Evolutionary conservation across 2,113 vertebrate genomes (phyloP), one percentile per base, ranked within the genome.

Genomic region (Carettochelys insculpta): DNA sequence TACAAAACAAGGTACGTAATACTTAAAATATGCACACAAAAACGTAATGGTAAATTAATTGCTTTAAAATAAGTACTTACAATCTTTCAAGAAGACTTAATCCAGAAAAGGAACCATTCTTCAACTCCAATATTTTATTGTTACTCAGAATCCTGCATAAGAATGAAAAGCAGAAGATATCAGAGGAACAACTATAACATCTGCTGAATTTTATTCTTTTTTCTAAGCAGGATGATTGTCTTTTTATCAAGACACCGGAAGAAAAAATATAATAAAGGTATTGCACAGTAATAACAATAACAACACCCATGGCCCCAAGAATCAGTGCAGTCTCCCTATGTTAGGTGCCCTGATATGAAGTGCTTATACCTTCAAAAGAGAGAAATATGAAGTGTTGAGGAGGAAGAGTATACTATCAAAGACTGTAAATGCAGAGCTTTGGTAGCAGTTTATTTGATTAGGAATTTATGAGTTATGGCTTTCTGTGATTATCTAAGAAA

Each of bases 101-200:
- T 56, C 99, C 99, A 88, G 95, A 95, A 97, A 99, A 99, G 22
- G 99, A 99, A 89, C 98, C 98, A 92, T 99, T 99, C 97, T 98
- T 98, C 96, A 99, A 96, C 81, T 99, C 98, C 3, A 98, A 98
- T 97, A 99, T 99, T 97, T 99, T 99, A 95, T 99, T 99, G 97
- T 98, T 99, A 98, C 98, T 99, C 92, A 99, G 96, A 97, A 99
- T 99, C 96, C 99, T 99, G 98, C 81, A 93, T 97, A 96, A 92
- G 94, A 89, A 95, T 29, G 58, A 84, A 68, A 50, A 85, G 77
- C 91, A 86, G 94, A 91, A 25, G 79, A 68, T 8, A 25, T 75
- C 77, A 77, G 80, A 14, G 29, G 77, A 45, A 24, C 76, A 45
- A 24, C 65, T 41, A 80, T 75, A 90, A 79, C 22, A 85, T 68